Base-by-base conservation (phyloP, 2,113 vertebrate genomes). In the Gymnocephalus cernua region DNA sequence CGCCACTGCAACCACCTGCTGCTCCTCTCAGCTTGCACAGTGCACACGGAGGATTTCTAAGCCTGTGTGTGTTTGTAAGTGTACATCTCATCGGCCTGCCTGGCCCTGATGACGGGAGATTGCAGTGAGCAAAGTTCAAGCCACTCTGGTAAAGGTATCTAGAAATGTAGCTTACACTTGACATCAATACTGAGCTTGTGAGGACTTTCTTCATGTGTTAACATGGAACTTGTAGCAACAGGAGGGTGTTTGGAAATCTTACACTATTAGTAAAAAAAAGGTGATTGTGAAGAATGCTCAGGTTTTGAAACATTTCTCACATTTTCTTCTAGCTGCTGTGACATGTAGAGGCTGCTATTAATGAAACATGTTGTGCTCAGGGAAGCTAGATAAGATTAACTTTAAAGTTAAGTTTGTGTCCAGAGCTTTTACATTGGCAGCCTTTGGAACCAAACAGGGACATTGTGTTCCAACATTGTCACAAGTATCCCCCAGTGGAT, bases 101-200 rank as follows among this genome's bases (percentile, higher is more conserved):
- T 83, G 86, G 86, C 87, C 85, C 90, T 82, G 91, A 76, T 94
- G 91, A 95, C 90, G 73, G 61, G 84, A 80, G 41, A 86, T 25
- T 19, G 7, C 27, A 23, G 74, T 15, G 94, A 80, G 82, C 93
- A 95, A 95, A 95, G 94, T 93, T 91, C 94, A 93, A 44, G 65
- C 68, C 61, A 70, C 81, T 57, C 45, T 51, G 58, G 29, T 47
- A 23, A 63, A 85, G 8, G 18, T 8, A 25, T 63, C 61, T 67
- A 65, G 44, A 66, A 32, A 63, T 63, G 38, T 4, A 65, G 74
- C 83, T 11, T 71, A 41, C 45, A 21, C 41, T 77, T 47, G 51
- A 58, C 67, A 81, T 78, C 67, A 86, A 48, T 74, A 38, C 27
- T 80, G 44, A 77, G 41, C 45, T 48, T 23, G 11, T 15, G n/a